Conservation (phyloP, 2,113 vertebrate genomes). For the Taxidea taxus region DNA sequence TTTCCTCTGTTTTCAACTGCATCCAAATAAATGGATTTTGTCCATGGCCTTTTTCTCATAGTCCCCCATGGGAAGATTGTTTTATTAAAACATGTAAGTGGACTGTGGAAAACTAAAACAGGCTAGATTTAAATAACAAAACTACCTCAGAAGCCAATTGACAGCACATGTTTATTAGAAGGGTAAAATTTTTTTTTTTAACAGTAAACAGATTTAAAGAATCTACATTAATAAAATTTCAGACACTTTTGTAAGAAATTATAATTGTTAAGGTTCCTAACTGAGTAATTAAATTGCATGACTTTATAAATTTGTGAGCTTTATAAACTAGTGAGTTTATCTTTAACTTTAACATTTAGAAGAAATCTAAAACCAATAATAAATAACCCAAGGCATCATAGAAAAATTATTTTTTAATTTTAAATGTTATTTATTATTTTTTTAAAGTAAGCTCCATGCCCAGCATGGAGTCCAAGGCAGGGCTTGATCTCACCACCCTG, state of each 20-base stretch:
- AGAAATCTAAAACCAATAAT: background rate
- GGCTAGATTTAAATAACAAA: constrained; percentile 2
- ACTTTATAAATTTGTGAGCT: background rate
- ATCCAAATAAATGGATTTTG: background rate
- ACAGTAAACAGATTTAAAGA: background rate
- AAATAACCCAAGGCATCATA: background rate
- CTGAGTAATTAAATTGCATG: background rate
- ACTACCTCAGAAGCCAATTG: background rate
- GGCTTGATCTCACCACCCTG: background rate
- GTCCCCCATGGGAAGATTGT: background rate
- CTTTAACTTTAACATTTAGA: constrained; percentile 23
- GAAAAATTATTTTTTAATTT: background rate
- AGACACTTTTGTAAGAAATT: background rate
- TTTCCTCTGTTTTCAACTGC: background rate
- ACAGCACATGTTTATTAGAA: background rate
- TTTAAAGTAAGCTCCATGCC: background rate
- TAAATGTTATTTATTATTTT: background rate
- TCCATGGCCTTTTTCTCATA: background rate
- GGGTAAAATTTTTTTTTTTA: background rate
- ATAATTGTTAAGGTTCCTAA: background rate
- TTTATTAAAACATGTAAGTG: background rate
- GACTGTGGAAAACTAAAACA: background rate
- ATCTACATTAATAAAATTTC: background rate
- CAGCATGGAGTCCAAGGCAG: background rate
- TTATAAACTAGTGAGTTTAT: background rate